phyloP scores from a whole-genome alignment of 2,888 invertebrate species.

The Cylindroiulus punctatus region DNA sequence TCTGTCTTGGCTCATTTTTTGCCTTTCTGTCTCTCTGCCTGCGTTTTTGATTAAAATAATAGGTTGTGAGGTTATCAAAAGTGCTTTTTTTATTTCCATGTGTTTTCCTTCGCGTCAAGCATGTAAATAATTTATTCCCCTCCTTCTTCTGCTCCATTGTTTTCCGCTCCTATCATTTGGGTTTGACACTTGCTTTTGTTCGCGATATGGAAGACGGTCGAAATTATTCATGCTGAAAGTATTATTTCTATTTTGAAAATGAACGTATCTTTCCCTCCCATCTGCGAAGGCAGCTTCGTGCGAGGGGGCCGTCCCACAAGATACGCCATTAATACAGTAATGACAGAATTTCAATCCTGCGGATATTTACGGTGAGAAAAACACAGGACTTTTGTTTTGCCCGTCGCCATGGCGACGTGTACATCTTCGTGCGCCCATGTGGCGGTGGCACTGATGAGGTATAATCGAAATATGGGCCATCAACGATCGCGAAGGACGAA shows the following conservation, averaged over 20 bases:
- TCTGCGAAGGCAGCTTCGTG: conserved; percentile 7
- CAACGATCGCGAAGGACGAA: neutral
- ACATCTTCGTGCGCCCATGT: conserved; percentile 29
- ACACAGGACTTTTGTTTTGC: conserved; percentile 1
- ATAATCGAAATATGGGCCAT: conserved; percentile 27
- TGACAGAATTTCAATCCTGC: conserved; percentile 12
- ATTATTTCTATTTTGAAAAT: conserved; percentile 39
- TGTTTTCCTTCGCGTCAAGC: conserved; percentile 43
- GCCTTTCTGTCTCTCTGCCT: conserved; percentile 30
- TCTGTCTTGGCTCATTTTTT: conserved; percentile 24
- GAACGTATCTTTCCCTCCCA: conserved; percentile 41
- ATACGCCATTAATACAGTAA: conserved; percentile 34
- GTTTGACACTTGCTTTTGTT: conserved; percentile 47
- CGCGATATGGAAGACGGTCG: conserved; percentile 45
- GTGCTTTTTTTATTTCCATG: conserved; percentile 44
- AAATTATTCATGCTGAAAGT: conserved; percentile 47
- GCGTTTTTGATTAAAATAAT: conserved; percentile 45
- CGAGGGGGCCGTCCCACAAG: conserved; percentile 39
- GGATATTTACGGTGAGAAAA: conserved; percentile 25
- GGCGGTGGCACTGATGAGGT: conserved; percentile 8
- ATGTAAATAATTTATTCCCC: conserved; percentile 44
- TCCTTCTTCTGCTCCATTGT: conserved; percentile 47
- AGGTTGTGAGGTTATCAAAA: conserved; percentile 47
- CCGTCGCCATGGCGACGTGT: conserved; percentile 6
- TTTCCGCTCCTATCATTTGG: conserved; percentile 43